Conservation (phyloP, 1,140 invertebrate species). For the Pogonomyrmex barbatus region DNA sequence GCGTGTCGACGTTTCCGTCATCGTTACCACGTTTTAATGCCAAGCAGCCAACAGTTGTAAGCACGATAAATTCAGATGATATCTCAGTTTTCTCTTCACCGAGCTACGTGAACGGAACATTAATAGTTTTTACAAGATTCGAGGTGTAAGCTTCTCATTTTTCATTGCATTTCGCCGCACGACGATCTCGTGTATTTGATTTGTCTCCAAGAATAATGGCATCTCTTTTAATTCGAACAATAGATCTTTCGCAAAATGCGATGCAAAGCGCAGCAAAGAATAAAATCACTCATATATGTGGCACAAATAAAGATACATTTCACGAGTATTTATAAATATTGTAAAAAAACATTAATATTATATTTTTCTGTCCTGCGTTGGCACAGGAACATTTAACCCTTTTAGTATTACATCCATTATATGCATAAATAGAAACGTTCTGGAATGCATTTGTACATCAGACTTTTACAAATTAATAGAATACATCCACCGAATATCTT, state of each 20-base stretch:
- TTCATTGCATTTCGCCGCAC: neutral
- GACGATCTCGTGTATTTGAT: neutral
- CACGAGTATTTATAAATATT: neutral
- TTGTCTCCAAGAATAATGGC: neutral
- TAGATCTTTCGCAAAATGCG: neutral
- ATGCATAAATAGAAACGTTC: neutral
- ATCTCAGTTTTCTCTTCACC: conserved; percentile 51
- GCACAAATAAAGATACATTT: neutral
- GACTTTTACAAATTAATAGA: neutral
- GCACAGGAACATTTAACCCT: neutral
- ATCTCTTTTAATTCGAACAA: neutral
- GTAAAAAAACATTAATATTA: neutral
- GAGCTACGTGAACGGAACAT: neutral
- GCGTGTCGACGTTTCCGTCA: conserved; percentile 64
- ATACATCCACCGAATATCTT: neutral
- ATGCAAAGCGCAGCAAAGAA: neutral
- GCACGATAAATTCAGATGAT: conserved; percentile 68
- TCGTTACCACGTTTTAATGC: conserved; percentile 65
- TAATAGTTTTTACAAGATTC: conserved; percentile 33
- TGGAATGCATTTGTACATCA: neutral
- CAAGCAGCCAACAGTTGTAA: conserved; percentile 67
- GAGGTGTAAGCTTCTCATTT: neutral
- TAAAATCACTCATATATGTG: neutral
- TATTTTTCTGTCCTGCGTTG: neutral
- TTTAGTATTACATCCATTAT: neutral